Evolutionary conservation across 2,888 invertebrate species (phyloP).

Genomic region (Pristionchus arcanus): DNA sequence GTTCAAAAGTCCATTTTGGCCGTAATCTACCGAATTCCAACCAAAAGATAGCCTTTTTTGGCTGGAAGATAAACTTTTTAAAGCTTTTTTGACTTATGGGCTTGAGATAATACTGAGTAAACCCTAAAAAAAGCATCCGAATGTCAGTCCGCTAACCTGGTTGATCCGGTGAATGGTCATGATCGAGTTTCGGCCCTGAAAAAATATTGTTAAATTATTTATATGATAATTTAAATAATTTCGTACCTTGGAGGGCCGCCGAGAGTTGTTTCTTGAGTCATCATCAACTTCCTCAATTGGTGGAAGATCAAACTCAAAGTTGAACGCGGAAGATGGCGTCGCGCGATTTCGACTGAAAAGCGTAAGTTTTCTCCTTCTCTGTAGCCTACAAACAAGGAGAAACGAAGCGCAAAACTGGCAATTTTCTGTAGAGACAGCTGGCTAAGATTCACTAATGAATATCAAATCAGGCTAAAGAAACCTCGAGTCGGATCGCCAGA

Average conservation of each 20-base stretch:
- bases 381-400: too few relatives aligned
- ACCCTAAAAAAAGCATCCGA: too few relatives aligned
- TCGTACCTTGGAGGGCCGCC: conserved; percentile 23
- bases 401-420: too few relatives aligned
- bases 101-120: too few relatives aligned
- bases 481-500: conserved; percentile 4
- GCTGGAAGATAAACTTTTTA: too few relatives aligned
- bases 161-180: conserved; percentile 35
- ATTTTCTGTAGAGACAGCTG: too few relatives aligned
- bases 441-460: not conserved
- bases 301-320: conserved; percentile 52
- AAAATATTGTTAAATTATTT: too few relatives aligned
- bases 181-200: conserved; percentile 47
- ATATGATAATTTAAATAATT: not conserved
- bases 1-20: not conserved
- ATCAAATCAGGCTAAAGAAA: not conserved
- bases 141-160: not conserved
- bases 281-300: conserved; percentile 49
- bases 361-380: not conserved
- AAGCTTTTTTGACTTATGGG: too few relatives aligned
- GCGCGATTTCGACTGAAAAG: conserved; percentile 38
- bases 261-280: not conserved
- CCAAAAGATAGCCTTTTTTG: too few relatives aligned
- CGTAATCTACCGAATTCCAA: not conserved
- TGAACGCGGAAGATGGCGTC: conserved; percentile 34